phyloP scores from a whole-genome alignment of 2,797 vertebrate genomes.

The Buphagus erythrorhynchus region DNA sequence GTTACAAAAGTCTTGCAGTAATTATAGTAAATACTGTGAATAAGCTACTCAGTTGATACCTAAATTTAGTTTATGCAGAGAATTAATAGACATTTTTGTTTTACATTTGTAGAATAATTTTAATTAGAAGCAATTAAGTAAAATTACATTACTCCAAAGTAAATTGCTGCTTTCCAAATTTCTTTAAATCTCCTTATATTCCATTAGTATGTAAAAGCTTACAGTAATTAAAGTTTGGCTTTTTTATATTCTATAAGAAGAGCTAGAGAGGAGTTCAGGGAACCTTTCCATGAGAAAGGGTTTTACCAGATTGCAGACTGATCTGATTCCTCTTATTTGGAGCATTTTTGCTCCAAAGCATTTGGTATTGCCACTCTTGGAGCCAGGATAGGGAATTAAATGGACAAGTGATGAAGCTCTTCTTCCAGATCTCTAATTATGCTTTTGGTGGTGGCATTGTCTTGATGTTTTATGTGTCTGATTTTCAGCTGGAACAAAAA shows the following conservation, averaged over 20 bases:
- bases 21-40: slow-evolving; percentile 60
- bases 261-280: not conserved
- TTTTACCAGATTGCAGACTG: not conserved
- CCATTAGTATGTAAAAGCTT: not conserved
- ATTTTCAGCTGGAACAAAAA: not conserved
- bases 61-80: slow-evolving; percentile 38
- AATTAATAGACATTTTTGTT: slow-evolving; percentile 53
- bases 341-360: not conserved
- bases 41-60: slow-evolving; percentile 2
- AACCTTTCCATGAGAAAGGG: not conserved
- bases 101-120: slow-evolving; percentile 49
- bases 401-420: not conserved
- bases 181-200: not conserved
- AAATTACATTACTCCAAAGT: slow-evolving; percentile 14
- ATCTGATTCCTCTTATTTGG: not conserved
- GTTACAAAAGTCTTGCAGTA: slow-evolving; percentile 42
- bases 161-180: slow-evolving; percentile 32
- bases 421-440: not conserved
- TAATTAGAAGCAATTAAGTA: slow-evolving; percentile 55
- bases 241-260: not conserved
- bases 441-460: not conserved
- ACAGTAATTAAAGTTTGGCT: not conserved
- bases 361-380: not conserved
- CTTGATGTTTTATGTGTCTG: not conserved
- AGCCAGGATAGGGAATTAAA: not conserved